Base-by-base conservation (phyloP, 2,888 invertebrate species). In the Entomobrya proxima region DNA sequence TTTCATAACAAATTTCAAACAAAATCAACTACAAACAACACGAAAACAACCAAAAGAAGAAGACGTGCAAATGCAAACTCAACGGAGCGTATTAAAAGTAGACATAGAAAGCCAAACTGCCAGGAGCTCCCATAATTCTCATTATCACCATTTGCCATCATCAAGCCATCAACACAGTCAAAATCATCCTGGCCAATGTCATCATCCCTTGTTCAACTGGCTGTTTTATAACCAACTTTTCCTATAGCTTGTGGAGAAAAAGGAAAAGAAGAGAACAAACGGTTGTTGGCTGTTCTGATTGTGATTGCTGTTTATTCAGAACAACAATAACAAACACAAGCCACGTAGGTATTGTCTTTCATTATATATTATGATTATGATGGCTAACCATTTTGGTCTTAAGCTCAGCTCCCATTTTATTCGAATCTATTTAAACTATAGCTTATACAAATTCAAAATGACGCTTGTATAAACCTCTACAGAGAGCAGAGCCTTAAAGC, bases 61-160 rank as follows among this genome's bases (percentile, higher is more conserved):
- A 15, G 32, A n/a, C n/a, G n/a, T n/a, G n/a, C n/a, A n/a, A n/a
- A n/a, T 58, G 30, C 27, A 55, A 21, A 18, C 24, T 24, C 55
- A 27, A 55, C 55, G 55, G 27, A 11, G 55, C 55, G 11, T 55
- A 55, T 55, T 55, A 55, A 27, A 55, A 55, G 55, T 11, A 55
- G 72, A 47, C 44, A 69, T 5, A 47, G n/a, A 72, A 35, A 72
- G 72, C 44, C 24, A 72, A 44, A 72, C n/a, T 72, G 72, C 72
- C 47, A 47, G 72, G 47, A 72, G 72, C 72, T 44, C 40, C 50
- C 74, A 74, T 74, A 50, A 50, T 74, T 74, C 74, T 74, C 74
- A 74, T 74, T 74, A 74, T 74, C 74, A 52, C 74, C 74, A 74
- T 74, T 74, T 74, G 32, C 52, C 52, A 74, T 74, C 74, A 18